Conservation (phyloP, 2,888 invertebrate genomes). For the Crepidodera aurea region DNA sequence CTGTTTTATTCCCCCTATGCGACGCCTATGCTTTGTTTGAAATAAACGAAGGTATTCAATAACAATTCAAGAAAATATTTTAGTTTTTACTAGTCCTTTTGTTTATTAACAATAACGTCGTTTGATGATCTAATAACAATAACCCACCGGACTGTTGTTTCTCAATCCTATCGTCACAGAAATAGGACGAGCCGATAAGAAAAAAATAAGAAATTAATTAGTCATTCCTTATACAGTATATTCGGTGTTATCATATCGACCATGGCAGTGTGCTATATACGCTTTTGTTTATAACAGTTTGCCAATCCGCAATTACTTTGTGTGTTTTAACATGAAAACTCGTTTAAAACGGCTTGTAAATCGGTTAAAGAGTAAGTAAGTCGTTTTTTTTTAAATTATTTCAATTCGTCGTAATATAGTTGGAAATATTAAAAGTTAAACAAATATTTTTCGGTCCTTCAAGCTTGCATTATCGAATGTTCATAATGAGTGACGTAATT, state of each 20-base stretch:
- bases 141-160: neutral
- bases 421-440: too few species aligned
- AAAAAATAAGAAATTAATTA: neutral
- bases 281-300: neutral
- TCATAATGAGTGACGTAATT: too few species aligned
- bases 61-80: neutral
- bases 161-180: too few species aligned
- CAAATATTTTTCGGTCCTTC: too few species aligned
- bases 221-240: neutral
- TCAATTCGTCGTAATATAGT: too few species aligned
- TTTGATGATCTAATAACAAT: neutral
- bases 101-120: neutral
- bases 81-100: neutral
- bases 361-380: constrained; percentile 13
- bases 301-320: neutral
- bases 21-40: neutral
- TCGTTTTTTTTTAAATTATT: neutral
- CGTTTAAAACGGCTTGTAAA: constrained; percentile 14
- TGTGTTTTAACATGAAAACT: constrained; percentile 13
- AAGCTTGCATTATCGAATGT: too few species aligned
- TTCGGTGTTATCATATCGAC: neutral
- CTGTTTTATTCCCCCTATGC: too few species aligned
- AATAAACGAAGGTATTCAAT: neutral
- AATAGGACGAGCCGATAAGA: neutral
- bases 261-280: neutral